phyloP scores from a whole-genome alignment of 2,888 invertebrate species.

The Hirtodrosophila alboralis region DNA sequence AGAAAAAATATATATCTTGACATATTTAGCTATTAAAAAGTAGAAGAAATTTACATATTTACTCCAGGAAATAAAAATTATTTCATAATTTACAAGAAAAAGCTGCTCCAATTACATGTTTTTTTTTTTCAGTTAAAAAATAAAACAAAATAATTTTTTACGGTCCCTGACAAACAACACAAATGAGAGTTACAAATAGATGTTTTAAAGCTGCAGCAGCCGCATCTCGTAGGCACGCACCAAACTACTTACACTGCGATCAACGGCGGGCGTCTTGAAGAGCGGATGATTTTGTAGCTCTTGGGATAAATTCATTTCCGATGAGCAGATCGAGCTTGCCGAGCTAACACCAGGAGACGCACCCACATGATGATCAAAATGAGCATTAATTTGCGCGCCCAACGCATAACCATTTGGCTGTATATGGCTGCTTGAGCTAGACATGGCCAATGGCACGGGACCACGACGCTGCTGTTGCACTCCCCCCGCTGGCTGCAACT shows the following conservation, averaged over 20 bases:
- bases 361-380: constrained; percentile 79
- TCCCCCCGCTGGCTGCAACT: constrained; percentile 23
- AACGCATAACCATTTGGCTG: constrained; percentile 79
- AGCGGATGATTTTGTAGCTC: constrained; percentile 86
- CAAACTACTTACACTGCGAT: constrained; percentile 87
- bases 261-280: constrained; percentile 86
- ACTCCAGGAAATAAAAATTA: too few species aligned
- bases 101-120: too few species aligned
- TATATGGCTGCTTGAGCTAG: constrained; percentile 82
- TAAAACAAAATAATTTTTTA: too few species aligned
- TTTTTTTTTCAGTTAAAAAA: too few species aligned
- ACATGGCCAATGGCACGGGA: constrained; percentile 78
- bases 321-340: constrained; percentile 83
- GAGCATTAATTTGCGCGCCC: constrained; percentile 63
- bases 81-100: too few species aligned
- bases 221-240: constrained; percentile 65
- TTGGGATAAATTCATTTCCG: constrained; percentile 85
- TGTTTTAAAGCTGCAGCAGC: constrained; percentile 45
- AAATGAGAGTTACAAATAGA: constrained; percentile 21
- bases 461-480: constrained; percentile 56
- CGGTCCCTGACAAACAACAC: constrained; percentile 5
- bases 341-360: constrained; percentile 84
- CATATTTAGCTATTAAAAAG: too few species aligned
- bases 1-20: too few species aligned
- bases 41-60: too few species aligned